These are phyloP conservation scores for Enchytraeus crypticus DNA, from an alignment of 2,888 invertebrate species.

Conservation along the genomic window DNA sequence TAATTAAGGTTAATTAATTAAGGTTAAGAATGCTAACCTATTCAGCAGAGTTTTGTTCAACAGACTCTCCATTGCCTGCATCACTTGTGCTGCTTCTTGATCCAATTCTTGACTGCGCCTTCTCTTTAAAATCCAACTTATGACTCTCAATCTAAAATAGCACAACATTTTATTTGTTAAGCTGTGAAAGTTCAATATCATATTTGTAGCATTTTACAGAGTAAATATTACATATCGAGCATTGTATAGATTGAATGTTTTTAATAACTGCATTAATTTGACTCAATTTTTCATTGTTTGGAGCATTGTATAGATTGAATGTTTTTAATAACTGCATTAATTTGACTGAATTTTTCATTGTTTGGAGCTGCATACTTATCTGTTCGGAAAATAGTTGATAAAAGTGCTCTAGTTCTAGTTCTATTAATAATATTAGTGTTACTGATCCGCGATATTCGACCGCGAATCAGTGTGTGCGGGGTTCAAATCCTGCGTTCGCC, in stretches of 20 bases:
- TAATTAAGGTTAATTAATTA: no score
- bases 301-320: background rate
- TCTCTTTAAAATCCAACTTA: slow-evolving; percentile 83
- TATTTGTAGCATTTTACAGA: no score
- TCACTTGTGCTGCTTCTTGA: background rate
- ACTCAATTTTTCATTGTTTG: background rate
- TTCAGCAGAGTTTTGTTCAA: no score
- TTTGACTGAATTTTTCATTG: background rate
- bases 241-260: background rate
- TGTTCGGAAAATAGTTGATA: no score
- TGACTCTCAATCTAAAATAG: slow-evolving; percentile 67
- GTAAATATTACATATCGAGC: no score
- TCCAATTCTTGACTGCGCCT: slow-evolving; percentile 35
- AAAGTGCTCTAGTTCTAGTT: no score
- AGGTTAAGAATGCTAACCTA: no score
- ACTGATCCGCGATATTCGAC: no score
- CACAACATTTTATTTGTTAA: background rate
- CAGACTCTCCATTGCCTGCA: no score
- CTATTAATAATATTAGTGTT: no score
- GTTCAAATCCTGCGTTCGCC: no score
- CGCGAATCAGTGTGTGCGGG: no score
- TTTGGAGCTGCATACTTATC: background rate
- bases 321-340: background rate
- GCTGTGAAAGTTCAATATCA: background rate
- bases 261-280: background rate